Evolutionary conservation across 2,888 invertebrate genomes (phyloP), one percentile per base, ranked within the genome.

Genomic region (Epirrhoe alternata): DNA sequence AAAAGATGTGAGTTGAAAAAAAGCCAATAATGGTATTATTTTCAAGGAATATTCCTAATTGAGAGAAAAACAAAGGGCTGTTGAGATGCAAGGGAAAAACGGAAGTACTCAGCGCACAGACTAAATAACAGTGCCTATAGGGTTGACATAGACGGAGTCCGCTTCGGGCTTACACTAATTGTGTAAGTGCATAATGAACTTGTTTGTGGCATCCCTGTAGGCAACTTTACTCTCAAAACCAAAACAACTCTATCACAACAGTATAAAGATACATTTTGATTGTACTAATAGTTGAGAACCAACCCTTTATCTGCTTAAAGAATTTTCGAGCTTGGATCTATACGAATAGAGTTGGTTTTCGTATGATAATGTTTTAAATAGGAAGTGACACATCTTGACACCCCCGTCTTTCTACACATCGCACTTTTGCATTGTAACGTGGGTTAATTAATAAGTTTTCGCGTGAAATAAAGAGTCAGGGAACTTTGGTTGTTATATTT

Each of bases 101-200:
- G 90, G 90, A 89, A 90, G 74, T 80, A 86, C 88, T 81, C 77
- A 82, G 81, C 86, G 88, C 83, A 83, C 79, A 82, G 83, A 77
- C 78, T 68, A 72, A 77, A 77, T 72, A 74, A 75, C 31, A 55
- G 33, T 50, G 35, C 30, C 6, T 58, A 58, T 58, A 62, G 50
- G 66, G 66, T 47, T 81, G 82, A 83, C 85, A 84, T 81, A 82
- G 84, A 77, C 78, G 67, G 73, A 75, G 76, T 74, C 73, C 76
- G 81, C 88, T 82, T 78, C 83, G 72, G 82, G 90, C 87, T 84
- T 90, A 90, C 92, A 91, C 86, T 92, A 90, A 92, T 92, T 92
- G 90, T 91, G 86, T 91, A 92, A 92, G 92, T 92, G 90, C 84
- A 90, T 92, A 92, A 92, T 90, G 86, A 91, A 90, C 90, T 90